These are phyloP conservation scores for Ypsolopha sequella DNA, from an alignment of 2,888 invertebrate genomes.

Conservation along the genomic window DNA sequence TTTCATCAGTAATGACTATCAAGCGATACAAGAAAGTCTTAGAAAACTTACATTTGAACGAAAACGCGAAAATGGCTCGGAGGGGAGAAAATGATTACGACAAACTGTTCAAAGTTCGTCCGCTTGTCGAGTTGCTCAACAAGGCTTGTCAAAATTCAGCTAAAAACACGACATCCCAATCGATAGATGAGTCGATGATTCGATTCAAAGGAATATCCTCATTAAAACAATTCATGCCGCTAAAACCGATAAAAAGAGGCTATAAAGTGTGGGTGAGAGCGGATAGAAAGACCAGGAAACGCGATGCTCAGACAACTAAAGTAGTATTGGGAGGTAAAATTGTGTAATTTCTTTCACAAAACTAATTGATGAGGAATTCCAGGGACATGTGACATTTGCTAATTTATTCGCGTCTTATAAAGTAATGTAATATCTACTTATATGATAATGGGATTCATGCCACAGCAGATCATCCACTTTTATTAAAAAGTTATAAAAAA, in stretches of 20 bases:
- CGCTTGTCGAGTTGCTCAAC: constrained; percentile 7
- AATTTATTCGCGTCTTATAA: not conserved
- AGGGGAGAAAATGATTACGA: constrained; percentile 4
- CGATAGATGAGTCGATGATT: constrained; percentile 11
- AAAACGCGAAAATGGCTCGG: constrained; percentile 5
- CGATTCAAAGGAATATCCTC: constrained; percentile 4
- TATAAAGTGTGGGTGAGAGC: no score
- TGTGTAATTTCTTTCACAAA: constrained; percentile 8
- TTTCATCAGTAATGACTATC: constrained; percentile 6
- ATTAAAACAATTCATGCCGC: no score
- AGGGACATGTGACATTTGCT: constrained; percentile 7
- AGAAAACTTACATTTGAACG: constrained; percentile 7
- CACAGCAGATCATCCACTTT: no score
- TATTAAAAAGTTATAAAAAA: no score
- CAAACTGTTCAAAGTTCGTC: constrained; percentile 8
- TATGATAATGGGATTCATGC: no score
- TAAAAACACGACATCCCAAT: constrained; percentile 8
- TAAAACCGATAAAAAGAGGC: no score
- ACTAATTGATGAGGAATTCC: constrained; percentile 6
- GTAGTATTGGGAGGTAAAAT: constrained; percentile 10
- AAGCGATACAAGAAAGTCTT: constrained; percentile 7
- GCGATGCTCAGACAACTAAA: constrained; percentile 9
- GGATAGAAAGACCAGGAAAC: not conserved
- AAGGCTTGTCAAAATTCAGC: constrained; percentile 5
- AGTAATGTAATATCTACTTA: no score